Conservation (phyloP, 2,888 invertebrate genomes). For the Brachyopa scutellaris region DNA sequence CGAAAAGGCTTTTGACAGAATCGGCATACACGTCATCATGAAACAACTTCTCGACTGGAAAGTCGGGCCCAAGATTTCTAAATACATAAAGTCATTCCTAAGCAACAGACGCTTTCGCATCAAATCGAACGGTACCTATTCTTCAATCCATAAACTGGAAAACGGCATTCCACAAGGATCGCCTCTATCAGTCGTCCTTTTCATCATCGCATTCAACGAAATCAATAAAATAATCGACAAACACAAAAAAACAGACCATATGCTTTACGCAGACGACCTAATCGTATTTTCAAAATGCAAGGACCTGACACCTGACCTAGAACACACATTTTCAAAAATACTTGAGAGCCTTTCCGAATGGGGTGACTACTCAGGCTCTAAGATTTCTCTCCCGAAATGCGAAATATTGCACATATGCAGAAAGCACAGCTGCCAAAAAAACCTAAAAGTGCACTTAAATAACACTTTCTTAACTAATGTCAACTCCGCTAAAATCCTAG, state of each 20-base stretch:
- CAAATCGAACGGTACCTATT: constrained; percentile 24
- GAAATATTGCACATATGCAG: constrained; percentile 52
- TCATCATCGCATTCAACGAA: constrained; percentile 49
- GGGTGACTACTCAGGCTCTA: constrained; percentile 30
- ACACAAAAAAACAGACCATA: constrained; percentile 13
- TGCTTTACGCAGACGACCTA: constrained; percentile 54
- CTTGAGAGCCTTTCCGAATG: constrained; percentile 22
- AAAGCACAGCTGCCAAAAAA: constrained; percentile 27
- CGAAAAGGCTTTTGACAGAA: not conserved
- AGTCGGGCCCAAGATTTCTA: constrained; percentile 30
- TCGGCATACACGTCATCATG: constrained; percentile 4
- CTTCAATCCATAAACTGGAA: not conserved
- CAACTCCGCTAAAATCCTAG: not conserved
- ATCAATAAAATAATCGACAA: constrained; percentile 33
- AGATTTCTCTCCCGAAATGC: constrained; percentile 52
- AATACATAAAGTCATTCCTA: constrained; percentile 39
- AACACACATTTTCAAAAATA: constrained; percentile 18
- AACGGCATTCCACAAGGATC: constrained; percentile 35
- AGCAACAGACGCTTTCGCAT: constrained; percentile 25
- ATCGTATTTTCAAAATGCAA: constrained; percentile 41
- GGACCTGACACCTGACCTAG: not conserved
- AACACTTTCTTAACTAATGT: constrained; percentile 1
- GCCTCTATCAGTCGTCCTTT: constrained; percentile 49
- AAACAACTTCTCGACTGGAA: constrained; percentile 16
- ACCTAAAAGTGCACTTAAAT: not conserved